Evolutionary conservation across 2,888 invertebrate genomes (phyloP).

Genomic region (Ceraclea dissimilis): DNA sequence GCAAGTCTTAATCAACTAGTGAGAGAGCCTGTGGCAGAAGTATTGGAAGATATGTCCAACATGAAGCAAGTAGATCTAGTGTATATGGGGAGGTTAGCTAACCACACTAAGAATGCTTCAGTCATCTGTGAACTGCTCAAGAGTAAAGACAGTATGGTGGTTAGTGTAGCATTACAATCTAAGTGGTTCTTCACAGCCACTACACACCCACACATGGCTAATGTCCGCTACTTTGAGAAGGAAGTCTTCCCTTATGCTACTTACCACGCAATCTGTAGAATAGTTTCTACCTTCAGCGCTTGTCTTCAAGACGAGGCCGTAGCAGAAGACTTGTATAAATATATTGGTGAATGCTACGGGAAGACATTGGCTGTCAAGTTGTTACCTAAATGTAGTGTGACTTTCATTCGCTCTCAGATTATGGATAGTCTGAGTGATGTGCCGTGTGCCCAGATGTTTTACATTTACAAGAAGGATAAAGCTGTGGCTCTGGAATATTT

Average conservation of each 20-base stretch:
- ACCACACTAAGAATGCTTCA: slow-evolving; percentile 20
- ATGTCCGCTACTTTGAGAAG: slow-evolving; percentile 28
- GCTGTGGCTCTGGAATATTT: slow-evolving; percentile 30
- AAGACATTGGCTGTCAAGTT: slow-evolving; percentile 28
- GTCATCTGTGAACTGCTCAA: slow-evolving; percentile 30
- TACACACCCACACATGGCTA: slow-evolving; percentile 26
- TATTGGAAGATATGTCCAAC: background rate
- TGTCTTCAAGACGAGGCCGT: slow-evolving; percentile 27
- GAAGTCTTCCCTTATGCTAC: slow-evolving; percentile 30
- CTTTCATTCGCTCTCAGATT: slow-evolving; percentile 23
- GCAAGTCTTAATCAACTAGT: slow-evolving; percentile 15
- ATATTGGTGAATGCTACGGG: slow-evolving; percentile 26
- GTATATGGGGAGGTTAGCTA: slow-evolving; percentile 15
- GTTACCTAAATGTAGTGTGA: slow-evolving; percentile 29
- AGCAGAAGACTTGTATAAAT: slow-evolving; percentile 30
- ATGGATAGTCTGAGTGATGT: background rate
- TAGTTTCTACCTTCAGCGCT: slow-evolving; percentile 29
- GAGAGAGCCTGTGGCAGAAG: background rate
- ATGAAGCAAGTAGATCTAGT: slow-evolving; percentile 11
- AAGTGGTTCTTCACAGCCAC: slow-evolving; percentile 31
- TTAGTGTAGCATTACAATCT: slow-evolving; percentile 29
- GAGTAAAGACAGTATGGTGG: slow-evolving; percentile 30
- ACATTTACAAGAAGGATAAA: slow-evolving; percentile 27
- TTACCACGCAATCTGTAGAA: slow-evolving; percentile 27
- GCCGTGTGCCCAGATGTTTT: slow-evolving; percentile 3